A percentile compares a stretch with the other conserved stretches of the same genome.
Conservation (phyloP, 1,140 invertebrate genomes). For the Mesaphorura yosii region DNA sequence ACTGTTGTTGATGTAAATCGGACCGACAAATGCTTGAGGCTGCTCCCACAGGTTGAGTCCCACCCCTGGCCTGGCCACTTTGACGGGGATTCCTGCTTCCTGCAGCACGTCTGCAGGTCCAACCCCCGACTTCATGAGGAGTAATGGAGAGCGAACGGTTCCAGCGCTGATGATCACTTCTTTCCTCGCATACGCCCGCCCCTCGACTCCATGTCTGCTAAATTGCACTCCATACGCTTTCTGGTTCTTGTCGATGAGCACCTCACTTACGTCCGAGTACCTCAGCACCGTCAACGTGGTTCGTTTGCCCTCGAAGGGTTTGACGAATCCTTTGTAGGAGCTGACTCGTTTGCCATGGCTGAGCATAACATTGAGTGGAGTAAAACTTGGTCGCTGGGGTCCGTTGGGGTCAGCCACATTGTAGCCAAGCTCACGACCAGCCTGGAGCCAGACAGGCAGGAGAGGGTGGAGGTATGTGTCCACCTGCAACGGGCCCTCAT, state of each 20-base stretch:
- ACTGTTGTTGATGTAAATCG: constrained; percentile 13
- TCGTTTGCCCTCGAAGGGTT: constrained; percentile 4
- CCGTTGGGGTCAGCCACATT: constrained; percentile 8
- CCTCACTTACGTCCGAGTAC: constrained; percentile 1
- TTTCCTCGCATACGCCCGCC: constrained; percentile 37
- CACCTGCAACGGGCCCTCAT: background rate
- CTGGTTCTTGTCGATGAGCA: background rate
- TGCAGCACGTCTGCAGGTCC: background rate
- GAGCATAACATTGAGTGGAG: background rate
- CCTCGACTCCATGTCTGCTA: background rate
- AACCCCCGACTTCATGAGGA: background rate
- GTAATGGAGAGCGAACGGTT: background rate
- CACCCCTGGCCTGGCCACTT: constrained; percentile 10
- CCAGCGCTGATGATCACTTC: constrained; percentile 65
- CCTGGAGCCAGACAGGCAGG: background rate
- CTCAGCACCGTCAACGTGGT: background rate
- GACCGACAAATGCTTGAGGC: constrained; percentile 11
- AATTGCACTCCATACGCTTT: background rate
- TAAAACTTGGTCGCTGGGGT: background rate
- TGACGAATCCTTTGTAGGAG: constrained; percentile 1
- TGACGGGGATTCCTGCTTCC: constrained; percentile 8
- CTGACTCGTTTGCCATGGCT: constrained; percentile 6
- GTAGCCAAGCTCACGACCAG: constrained; percentile 7
- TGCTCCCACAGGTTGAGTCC: constrained; percentile 21
- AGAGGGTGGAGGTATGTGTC: background rate